Conservation (phyloP, 2,797 vertebrate species). For the Cheirogaleus major region DNA sequence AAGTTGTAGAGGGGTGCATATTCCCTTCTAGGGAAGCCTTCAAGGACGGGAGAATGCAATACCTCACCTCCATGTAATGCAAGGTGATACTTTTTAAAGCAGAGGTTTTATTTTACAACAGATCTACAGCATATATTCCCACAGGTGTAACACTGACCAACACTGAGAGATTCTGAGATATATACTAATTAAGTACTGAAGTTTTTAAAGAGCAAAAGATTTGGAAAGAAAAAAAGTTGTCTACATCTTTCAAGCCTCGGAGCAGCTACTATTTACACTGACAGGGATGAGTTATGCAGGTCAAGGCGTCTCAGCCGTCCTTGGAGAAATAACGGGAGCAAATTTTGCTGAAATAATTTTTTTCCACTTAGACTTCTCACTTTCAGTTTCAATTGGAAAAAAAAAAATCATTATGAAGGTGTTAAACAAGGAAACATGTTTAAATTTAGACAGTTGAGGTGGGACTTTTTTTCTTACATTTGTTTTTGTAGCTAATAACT, state of each 20-base stretch:
- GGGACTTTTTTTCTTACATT: background rate
- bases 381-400: background rate
- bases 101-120: constrained; percentile 71
- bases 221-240: background rate
- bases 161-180: background rate
- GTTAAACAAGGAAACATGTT: background rate
- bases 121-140: constrained; percentile 56
- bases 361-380: background rate
- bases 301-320: background rate
- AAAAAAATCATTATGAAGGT: background rate
- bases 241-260: background rate
- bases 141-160: constrained; percentile 30
- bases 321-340: background rate
- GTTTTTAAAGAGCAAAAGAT: constrained; percentile 58
- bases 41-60: background rate
- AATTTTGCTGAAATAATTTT: constrained; percentile 2
- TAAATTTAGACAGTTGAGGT: background rate
- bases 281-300: constrained; percentile 2
- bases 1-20: background rate
- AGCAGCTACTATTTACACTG: background rate
- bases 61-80: background rate
- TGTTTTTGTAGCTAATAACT: background rate
- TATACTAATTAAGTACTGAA: constrained; percentile 55
- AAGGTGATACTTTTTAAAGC: constrained; percentile 59
- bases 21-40: background rate